phyloP scores from a whole-genome alignment of 2,797 vertebrate species.

The Fistularia commersonii region DNA sequence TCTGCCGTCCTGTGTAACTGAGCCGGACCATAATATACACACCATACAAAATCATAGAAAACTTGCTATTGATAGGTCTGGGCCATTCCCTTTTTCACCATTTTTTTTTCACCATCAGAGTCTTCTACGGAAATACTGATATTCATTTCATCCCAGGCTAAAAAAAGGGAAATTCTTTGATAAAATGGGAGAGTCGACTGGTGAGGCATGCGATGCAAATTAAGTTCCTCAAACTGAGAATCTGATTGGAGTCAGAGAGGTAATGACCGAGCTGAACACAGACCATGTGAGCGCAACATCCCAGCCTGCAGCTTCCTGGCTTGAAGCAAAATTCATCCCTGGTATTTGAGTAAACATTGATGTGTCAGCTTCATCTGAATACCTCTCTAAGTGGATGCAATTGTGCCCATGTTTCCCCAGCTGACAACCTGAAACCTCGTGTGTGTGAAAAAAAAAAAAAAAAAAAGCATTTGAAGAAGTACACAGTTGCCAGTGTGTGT shows the following conservation, averaged over 20 bases:
- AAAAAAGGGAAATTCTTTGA: constrained; percentile 56
- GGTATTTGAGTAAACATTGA: constrained; percentile 45
- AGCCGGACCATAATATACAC: constrained; percentile 31
- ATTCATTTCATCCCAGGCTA: constrained; percentile 41
- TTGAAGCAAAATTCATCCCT: constrained; percentile 39
- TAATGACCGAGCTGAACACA: constrained; percentile 60
- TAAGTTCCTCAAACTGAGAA: constrained; percentile 67
- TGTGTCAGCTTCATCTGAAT: constrained; percentile 57
- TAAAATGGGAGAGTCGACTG: constrained; percentile 51
- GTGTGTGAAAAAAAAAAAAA: too few species aligned
- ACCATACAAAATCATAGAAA: constrained; percentile 45
- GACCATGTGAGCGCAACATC: constrained; percentile 56
- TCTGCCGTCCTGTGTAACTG: constrained; percentile 42
- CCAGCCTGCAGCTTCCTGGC: constrained; percentile 38
- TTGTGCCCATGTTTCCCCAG: constrained; percentile 27
- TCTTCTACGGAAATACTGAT: constrained; percentile 43
- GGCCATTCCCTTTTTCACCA: too few species aligned
- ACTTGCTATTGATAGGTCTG: constrained; percentile 47
- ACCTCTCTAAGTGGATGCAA: constrained; percentile 35
- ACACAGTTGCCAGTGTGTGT: too few species aligned
- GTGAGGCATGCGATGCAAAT: constrained; percentile 72
- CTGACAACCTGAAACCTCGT: constrained; percentile 32
- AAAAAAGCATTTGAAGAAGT: too few species aligned
- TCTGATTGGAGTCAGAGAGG: constrained; percentile 64
- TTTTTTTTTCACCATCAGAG: constrained; percentile 34